Evolutionary conservation across 2,888 invertebrate genomes (phyloP), one percentile per base, ranked within the genome.

Genomic region (Tachystola acroxantha): DNA sequence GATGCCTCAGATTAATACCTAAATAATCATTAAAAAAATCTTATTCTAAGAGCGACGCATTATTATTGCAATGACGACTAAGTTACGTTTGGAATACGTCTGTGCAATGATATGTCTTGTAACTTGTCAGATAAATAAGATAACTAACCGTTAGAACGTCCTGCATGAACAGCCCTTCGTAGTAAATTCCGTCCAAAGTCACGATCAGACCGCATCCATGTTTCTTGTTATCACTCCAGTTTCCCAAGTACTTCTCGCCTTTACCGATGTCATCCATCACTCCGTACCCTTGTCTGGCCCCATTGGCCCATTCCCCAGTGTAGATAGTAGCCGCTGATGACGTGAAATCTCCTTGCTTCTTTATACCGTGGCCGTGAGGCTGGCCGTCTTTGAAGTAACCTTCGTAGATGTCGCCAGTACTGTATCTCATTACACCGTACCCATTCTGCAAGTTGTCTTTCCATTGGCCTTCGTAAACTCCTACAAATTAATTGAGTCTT

Each of bases 211-310:
- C 97, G 57, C 91, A 91, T 0, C 96, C 97, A 58, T 94, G 92
- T 44, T 94, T 93, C 64, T 92, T 91, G 64, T 95, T 94, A 45
- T 96, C 95, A 41, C 88, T 90, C 95, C 96, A 97, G 74, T 92
- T 92, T 4, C 97, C 97, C 71, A 97, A 89, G 72, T 96, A 97
- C 69, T 96, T 96, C 70, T 96, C 95, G 1, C 96, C 96, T 54
- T 91, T 93, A 14, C 92, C 89, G 33, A 95, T 93, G 57, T 96
- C 94, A 61, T 96, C 96, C 88, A 95, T 91, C 1, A 97, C 94
- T 0, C 96, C 96, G 56, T 97, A 97, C 0, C 97, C 97, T 50
- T 92, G 91, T 50, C 92, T 93, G 1, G 89, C 89, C 11, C 96
- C 96, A 34, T 87, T 88, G 9, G 89, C 86, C 93, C 96, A 97